phyloP scores from a whole-genome alignment of 1,140 invertebrate species.

The Diabrotica undecimpunctata region DNA sequence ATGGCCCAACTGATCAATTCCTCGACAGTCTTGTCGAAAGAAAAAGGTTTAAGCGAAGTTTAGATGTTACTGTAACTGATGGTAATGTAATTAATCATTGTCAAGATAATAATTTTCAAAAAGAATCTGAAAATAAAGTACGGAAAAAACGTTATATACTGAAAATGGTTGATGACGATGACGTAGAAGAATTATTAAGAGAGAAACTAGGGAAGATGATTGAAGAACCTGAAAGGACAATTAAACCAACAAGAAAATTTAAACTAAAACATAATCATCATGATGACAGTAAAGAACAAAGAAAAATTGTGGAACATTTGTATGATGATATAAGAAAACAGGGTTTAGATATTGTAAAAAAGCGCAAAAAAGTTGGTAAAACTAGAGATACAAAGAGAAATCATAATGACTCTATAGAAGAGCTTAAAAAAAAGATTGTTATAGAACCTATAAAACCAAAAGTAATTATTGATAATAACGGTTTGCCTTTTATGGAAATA shows the following conservation, averaged over 20 bases:
- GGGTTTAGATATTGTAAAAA: background rate
- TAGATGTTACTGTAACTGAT: background rate
- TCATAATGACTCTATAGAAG: constrained; percentile 19
- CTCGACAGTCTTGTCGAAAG: background rate
- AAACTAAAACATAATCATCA: background rate
- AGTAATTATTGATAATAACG: constrained; percentile 38
- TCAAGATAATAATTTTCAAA: constrained; percentile 15
- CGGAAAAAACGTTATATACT: constrained; percentile 34
- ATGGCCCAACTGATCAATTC: background rate
- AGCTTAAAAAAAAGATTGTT: constrained; percentile 24
- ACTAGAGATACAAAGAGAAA: constrained; percentile 5
- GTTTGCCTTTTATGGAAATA: constrained; percentile 37
- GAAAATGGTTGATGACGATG: constrained; percentile 33
- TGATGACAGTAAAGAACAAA: background rate
- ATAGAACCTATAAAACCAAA: constrained; percentile 33
- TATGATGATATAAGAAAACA: background rate
- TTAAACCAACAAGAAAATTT: constrained; percentile 10
- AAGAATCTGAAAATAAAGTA: constrained; percentile 9
- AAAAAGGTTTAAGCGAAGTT: constrained; percentile 16
- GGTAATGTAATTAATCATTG: background rate
- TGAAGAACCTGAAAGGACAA: constrained; percentile 5
- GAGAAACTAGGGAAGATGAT: constrained; percentile 25
- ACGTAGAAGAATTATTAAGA: constrained; percentile 31
- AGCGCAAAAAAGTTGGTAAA: background rate
- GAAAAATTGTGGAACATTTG: constrained; percentile 1